Evolutionary conservation across 1,140 invertebrate species (phyloP).

Genomic region (Apis laboriosa): DNA sequence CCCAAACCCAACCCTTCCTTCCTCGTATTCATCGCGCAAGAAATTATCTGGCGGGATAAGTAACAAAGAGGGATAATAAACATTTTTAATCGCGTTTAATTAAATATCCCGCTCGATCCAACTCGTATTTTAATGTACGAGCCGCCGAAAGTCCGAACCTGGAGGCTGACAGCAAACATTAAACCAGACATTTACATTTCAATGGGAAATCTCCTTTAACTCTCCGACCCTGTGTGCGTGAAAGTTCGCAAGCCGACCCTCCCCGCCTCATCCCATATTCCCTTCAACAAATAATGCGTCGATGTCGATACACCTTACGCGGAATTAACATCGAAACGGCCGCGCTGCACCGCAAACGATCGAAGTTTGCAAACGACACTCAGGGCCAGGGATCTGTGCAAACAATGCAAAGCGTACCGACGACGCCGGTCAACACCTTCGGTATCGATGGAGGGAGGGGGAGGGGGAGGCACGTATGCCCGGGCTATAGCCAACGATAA

Average conservation of each 20-base stretch:
- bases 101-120: background rate
- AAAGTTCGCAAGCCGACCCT: background rate
- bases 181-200: conserved; percentile 31
- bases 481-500: conserved; percentile 5
- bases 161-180: conserved; percentile 20
- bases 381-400: background rate
- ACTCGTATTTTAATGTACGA: conserved; percentile 5
- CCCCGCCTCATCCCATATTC: background rate
- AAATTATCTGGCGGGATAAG: background rate
- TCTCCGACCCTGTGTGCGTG: background rate
- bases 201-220: conserved; percentile 29
- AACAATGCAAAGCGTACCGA: conserved; percentile 30
- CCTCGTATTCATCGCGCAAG: too few relatives aligned
- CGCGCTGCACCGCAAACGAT: conserved; percentile 21
- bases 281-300: background rate
- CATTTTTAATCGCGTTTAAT: conserved; percentile 29
- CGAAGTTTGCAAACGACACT: conserved; percentile 39
- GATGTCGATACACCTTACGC: conserved; percentile 27
- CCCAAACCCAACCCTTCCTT: background rate
- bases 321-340: conserved; percentile 12
- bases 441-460: background rate
- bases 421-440: conserved; percentile 20
- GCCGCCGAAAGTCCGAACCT: too few relatives aligned
- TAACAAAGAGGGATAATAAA: background rate
- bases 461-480: background rate